Evolutionary conservation across 1,140 invertebrate species (phyloP).

Genomic region (Gonatopus flavifemur): DNA sequence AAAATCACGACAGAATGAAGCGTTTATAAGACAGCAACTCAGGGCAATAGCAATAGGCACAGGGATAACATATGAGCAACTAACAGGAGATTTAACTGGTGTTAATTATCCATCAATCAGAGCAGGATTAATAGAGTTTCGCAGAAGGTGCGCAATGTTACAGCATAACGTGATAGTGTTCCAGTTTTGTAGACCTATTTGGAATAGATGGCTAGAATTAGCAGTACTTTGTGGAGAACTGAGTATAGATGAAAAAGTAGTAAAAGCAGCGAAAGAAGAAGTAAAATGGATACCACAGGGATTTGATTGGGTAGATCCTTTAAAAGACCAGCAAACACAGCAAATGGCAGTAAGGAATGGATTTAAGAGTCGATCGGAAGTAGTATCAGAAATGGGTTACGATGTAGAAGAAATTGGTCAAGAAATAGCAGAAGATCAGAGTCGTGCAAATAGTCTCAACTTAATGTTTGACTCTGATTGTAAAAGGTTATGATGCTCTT

Average conservation of each 20-base stretch:
- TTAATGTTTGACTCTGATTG: no score
- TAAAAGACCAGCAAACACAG: constrained; percentile 25
- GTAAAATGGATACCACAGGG: constrained; percentile 25
- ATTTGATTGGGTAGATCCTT: constrained; percentile 25
- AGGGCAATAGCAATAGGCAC: no score
- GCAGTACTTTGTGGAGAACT: constrained; percentile 18
- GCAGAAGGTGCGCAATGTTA: no score
- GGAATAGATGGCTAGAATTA: constrained; percentile 19
- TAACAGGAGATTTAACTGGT: no score
- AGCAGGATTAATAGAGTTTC: no score
- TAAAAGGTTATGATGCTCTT: no score
- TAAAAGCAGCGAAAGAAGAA: constrained; percentile 15
- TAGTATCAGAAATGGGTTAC: constrained; percentile 23
- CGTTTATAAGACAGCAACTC: no score
- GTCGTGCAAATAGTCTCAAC: no score
- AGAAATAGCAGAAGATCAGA: no score
- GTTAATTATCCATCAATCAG: no score
- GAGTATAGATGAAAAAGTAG: constrained; percentile 14
- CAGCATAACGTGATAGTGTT: constrained; percentile 21
- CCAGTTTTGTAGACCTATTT: constrained; percentile 20
- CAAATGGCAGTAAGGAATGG: constrained; percentile 26
- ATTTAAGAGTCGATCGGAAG: constrained; percentile 19
- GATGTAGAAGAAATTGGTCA: constrained; percentile 24
- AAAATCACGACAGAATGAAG: no score
- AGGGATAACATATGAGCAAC: no score